phyloP scores from a whole-genome alignment of 2,113 vertebrate species.

The Panurus biarmicus region DNA sequence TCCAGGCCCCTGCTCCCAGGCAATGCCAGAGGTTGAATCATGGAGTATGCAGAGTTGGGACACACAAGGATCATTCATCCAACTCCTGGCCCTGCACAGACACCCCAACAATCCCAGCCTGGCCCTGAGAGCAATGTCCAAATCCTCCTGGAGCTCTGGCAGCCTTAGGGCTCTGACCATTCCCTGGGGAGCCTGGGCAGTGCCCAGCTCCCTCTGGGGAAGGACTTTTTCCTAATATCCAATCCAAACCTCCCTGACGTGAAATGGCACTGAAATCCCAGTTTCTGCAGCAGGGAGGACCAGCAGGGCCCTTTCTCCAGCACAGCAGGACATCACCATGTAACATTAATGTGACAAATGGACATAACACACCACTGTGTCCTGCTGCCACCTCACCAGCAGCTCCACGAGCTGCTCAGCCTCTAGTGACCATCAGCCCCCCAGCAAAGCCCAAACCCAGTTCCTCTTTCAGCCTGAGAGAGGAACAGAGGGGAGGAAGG shows the following conservation, averaged over 20 bases:
- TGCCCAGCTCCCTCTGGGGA: background rate
- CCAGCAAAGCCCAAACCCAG: background rate
- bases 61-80: background rate
- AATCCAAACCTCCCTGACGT: background rate
- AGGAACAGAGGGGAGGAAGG: background rate
- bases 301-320: background rate
- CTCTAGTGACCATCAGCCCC: background rate
- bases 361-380: background rate
- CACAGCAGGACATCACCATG: background rate
- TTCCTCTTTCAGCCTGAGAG: background rate
- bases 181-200: background rate
- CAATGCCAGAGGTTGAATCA: background rate
- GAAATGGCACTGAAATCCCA: background rate
- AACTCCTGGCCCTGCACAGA: background rate
- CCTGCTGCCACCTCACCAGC: background rate
- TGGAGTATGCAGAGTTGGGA: rapidly evolving
- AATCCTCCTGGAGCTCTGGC: background rate
- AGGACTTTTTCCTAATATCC: background rate
- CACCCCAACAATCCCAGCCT: background rate
- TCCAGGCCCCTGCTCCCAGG: background rate
- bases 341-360: background rate
- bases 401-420: background rate
- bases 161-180: rapidly evolving
- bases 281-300: background rate
- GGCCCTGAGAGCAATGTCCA: rapidly evolving